Evolutionary conservation across 2,888 invertebrate species (phyloP).

Genomic region (Altica lythri): DNA sequence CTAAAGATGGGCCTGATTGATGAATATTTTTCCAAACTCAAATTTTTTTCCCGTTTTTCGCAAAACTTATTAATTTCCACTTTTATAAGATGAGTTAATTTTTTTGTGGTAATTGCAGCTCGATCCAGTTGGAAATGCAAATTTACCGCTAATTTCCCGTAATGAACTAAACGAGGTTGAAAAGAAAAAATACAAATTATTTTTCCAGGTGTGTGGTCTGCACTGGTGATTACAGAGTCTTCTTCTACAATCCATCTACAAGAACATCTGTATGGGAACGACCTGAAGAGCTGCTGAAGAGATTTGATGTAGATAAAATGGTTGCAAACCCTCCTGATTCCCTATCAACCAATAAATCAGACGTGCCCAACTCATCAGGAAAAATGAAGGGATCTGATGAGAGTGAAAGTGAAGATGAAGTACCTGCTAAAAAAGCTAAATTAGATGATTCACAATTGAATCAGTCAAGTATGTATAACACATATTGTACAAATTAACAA

Average conservation of each 20-base stretch:
- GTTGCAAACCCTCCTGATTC: conserved; percentile 80
- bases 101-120: no score
- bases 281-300: conserved; percentile 84
- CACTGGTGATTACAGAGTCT: conserved; percentile 98
- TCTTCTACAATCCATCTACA: conserved; percentile 98
- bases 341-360: conserved; percentile 45
- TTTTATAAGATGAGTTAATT: no score
- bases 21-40: no score
- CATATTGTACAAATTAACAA: no score
- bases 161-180: no score
- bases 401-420: conserved; percentile 65
- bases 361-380: conserved; percentile 40
- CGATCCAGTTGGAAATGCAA: no score
- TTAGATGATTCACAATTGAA: conserved; percentile 55
- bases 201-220: conserved; percentile 99
- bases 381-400: conserved; percentile 62
- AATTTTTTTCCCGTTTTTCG: no score
- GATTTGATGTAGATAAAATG: conserved; percentile 93
- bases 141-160: no score
- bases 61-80: no score
- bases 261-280: conserved; percentile 97
- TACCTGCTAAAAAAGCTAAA: conserved; percentile 69
- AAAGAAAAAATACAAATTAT: no score
- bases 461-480: conserved; percentile 35
- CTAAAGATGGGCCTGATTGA: no score